These are phyloP conservation scores for Poecilia velifera DNA, from an alignment of 2,797 vertebrate species.

Conservation along the genomic window DNA sequence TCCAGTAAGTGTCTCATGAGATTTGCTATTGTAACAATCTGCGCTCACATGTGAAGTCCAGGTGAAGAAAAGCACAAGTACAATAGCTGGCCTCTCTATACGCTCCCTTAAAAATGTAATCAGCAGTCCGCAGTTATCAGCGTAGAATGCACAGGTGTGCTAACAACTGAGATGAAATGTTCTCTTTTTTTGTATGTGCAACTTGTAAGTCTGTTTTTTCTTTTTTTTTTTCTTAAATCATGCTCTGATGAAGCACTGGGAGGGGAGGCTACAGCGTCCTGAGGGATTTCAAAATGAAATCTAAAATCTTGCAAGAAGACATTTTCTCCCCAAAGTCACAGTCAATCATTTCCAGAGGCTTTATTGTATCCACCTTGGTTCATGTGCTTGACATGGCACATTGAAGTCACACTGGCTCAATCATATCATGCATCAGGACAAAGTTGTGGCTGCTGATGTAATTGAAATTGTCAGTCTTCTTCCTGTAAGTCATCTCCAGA, in stretches of 20 bases:
- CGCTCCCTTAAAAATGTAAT: constrained; percentile 50
- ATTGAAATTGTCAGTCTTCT: constrained; percentile 55
- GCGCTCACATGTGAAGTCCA: constrained; percentile 50
- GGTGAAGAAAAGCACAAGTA: constrained; percentile 58
- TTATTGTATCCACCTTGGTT: constrained; percentile 36
- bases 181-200: constrained; percentile 13
- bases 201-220: constrained; percentile 24
- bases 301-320: constrained; percentile 35
- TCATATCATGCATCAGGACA: constrained; percentile 53
- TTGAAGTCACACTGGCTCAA: constrained; percentile 52
- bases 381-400: constrained; percentile 38
- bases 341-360: constrained; percentile 58
- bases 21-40: constrained; percentile 67
- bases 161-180: constrained; percentile 56
- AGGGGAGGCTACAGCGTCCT: constrained; percentile 38
- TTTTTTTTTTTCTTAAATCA: constrained; percentile 1
- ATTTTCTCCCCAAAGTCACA: constrained; percentile 46
- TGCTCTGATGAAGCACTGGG: constrained; percentile 40
- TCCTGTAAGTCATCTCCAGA: constrained; percentile 33
- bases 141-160: constrained; percentile 35
- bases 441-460: constrained; percentile 46
- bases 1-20: constrained; percentile 72
- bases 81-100: constrained; percentile 48
- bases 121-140: constrained; percentile 42
- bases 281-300: constrained; percentile 31